Percentiles rank a stretch among this genome's conserved stretches.
Conservation (phyloP, 2,113 vertebrate species). For the Megaceryle maxima region DNA sequence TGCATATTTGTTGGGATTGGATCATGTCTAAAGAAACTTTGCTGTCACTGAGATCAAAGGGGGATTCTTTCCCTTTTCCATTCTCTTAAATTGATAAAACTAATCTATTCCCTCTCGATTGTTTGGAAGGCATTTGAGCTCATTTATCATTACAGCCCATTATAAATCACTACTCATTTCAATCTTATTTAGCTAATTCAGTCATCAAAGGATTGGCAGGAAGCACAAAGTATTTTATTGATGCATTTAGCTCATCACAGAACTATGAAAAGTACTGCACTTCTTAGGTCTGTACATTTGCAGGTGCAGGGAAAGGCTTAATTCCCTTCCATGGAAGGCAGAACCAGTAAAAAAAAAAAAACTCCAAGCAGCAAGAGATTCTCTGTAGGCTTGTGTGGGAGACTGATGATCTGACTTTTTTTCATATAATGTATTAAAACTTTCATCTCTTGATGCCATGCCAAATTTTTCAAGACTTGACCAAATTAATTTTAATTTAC, state of each 20-base stretch:
- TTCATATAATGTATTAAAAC: not conserved
- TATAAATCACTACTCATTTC: constrained; percentile 31
- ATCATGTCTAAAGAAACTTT: not conserved
- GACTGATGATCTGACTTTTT: constrained; percentile 1
- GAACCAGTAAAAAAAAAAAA: not conserved
- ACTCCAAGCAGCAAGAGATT: not conserved
- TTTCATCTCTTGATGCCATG: not conserved
- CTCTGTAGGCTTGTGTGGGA: not conserved
- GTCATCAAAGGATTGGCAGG: constrained; percentile 35
- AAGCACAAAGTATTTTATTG: constrained; percentile 24
- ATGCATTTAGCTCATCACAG: not conserved
- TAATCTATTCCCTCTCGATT: constrained; percentile 12
- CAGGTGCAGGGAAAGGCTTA: not conserved
- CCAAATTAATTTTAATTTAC: not conserved
- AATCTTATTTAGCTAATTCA: constrained; percentile 38
- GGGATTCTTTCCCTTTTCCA: not conserved
- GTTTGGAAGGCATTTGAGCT: not conserved
- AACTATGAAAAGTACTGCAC: not conserved
- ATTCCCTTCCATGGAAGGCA: not conserved
- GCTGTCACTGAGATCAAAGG: not conserved
- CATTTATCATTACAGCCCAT: not conserved
- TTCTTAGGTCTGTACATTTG: not conserved
- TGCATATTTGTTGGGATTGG: not conserved
- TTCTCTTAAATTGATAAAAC: constrained; percentile 8
- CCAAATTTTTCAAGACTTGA: not conserved